Conservation (phyloP, 2,888 invertebrate species). For the Amblyteles armatorius region DNA sequence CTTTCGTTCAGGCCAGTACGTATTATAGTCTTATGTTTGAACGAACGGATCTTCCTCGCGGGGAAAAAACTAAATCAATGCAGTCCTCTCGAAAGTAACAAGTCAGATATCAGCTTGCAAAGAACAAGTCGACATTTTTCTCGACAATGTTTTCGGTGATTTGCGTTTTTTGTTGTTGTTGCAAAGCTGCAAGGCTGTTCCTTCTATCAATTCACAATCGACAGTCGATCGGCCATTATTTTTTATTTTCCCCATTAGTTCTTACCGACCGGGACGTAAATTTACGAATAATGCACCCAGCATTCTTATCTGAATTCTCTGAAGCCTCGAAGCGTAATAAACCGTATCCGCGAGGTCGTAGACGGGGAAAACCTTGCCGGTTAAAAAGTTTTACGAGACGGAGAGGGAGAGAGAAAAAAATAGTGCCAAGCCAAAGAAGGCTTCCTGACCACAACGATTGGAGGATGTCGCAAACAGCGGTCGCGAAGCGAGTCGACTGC, state of each 20-base stretch:
- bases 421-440: constrained; percentile 18
- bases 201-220: neutral
- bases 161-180: neutral
- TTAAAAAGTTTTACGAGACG: constrained; percentile 4
- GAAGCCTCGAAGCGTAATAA: constrained; percentile 13
- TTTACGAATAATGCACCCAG: constrained; percentile 10
- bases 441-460: constrained; percentile 13
- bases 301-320: neutral
- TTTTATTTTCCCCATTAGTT: neutral
- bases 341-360: neutral
- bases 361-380: neutral
- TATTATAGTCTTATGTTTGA: constrained; percentile 9
- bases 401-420: neutral
- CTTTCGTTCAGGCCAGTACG: constrained; percentile 23
- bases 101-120: neutral
- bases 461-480: constrained; percentile 17
- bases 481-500: constrained; percentile 13
- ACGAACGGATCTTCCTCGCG: constrained; percentile 31
- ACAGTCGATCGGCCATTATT: neutral
- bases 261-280: neutral
- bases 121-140: neutral
- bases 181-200: neutral
- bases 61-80: neutral
- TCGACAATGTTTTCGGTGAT: neutral
- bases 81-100: neutral